phyloP scores from a whole-genome alignment of 1,140 invertebrate species.

The Drosophila trapezifrons region DNA sequence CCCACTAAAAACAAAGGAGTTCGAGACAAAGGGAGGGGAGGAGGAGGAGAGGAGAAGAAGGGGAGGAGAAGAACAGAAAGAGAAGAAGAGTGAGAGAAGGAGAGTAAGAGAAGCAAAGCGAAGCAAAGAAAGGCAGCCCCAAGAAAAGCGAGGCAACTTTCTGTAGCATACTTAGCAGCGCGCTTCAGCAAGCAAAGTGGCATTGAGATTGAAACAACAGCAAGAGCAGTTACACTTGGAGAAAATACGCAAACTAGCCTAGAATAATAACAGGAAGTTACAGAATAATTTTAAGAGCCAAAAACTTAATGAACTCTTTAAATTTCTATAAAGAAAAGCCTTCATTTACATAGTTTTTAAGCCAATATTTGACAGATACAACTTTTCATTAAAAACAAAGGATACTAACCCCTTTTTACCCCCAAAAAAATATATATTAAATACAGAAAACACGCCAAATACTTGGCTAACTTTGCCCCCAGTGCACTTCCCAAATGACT shows the following conservation, averaged over 20 bases:
- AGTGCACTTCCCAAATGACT: conserved; percentile 2
- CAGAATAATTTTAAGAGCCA: too few relatives aligned
- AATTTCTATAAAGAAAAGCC: too few relatives aligned
- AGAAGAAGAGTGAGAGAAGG: too few relatives aligned
- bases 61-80: too few relatives aligned
- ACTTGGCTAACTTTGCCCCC: neutral
- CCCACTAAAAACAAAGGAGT: conserved; percentile 30
- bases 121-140: conserved; percentile 7
- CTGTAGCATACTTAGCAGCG: conserved; percentile 72
- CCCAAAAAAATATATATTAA: neutral
- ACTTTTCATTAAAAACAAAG: too few relatives aligned
- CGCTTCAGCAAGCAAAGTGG: conserved; percentile 52
- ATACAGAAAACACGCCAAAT: too few relatives aligned
- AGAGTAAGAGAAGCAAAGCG: too few relatives aligned
- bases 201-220: conserved; percentile 78
- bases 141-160: conserved; percentile 55
- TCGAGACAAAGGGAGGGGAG: neutral
- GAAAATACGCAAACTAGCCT: neutral
- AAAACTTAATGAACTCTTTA: too few relatives aligned
- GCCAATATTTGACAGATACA: too few relatives aligned
- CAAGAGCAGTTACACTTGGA: conserved; percentile 24
- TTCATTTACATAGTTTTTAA: neutral
- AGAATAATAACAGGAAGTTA: neutral
- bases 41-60: neutral
- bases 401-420: neutral